Base-by-base conservation (phyloP, 1,140 invertebrate species). In the Drosophila equinoxialis region DNA sequence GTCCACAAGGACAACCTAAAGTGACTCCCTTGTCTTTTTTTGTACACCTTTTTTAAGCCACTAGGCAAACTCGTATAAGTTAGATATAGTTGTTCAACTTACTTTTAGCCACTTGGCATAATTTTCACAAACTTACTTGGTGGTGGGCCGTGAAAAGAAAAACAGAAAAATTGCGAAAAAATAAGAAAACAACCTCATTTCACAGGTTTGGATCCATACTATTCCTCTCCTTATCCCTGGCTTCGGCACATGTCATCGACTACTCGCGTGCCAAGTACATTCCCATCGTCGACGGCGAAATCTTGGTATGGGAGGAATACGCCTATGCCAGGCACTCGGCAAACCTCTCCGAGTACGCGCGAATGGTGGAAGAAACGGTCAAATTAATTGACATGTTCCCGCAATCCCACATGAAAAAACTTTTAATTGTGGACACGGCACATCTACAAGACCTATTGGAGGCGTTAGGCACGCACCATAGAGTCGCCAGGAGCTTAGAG, bases 191-290 rank as follows among this genome's bases (percentile, higher is more conserved):
- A 45, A 45, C 41, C n/a, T 45, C 41, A 45, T 45, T 45, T 45
- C 41, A 45, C 41, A 45, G 41, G 41, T 45, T 45, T 45, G 41
- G n/a, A 45, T 45, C 41, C 51, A 54, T 41, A 41, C 13, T 41
- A 41, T n/a, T 41, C 39, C 39, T 41, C 39, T n/a, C 39, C 39
- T 41, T 41, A 41, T 41, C 39, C 39, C 39, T 33, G 61, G 30
- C 61, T 41, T 68, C 58, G 33, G 58, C 65, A 20, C 65, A 51
- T 8, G n/a, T 60, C 13, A 60, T 33, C 3, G 17, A 68, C 41
- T 60, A 60, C 17, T 68, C 57, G 4, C 57, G 33, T 54, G 66
- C 42, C n/a, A 54, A 55, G 45, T 68, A 54, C 35, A 61, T 55
- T 41, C 45, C 58, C 42, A 39, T 68, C 42, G 8, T 39, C 5